Evolutionary conservation across 2,113 vertebrate genomes (phyloP).

Genomic region (Neomonachus schauinslandi): DNA sequence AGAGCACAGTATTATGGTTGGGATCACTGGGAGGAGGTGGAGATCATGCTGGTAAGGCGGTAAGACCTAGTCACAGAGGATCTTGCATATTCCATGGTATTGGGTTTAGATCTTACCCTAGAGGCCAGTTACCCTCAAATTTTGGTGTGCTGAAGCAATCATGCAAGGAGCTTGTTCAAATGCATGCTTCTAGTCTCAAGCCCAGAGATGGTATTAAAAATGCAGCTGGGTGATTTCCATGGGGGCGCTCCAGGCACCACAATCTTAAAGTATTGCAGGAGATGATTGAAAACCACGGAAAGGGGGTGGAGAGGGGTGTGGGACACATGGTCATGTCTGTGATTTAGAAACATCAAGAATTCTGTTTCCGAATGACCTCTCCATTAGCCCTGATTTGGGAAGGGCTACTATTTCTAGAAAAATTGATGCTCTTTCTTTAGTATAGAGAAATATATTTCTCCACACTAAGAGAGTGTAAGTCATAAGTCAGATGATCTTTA

Average conservation of each 20-base stretch:
- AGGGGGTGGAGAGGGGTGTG: accelerated
- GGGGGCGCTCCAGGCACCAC: not conserved
- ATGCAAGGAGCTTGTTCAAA: not conserved
- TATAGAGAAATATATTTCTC: not conserved
- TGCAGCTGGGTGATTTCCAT: not conserved
- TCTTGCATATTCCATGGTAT: not conserved
- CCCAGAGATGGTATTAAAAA: not conserved
- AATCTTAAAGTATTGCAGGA: not conserved
- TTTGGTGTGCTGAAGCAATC: not conserved
- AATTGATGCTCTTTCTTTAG: not conserved
- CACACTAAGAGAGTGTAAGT: not conserved
- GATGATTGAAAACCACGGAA: not conserved
- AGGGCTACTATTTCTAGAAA: not conserved
- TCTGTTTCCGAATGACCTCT: not conserved
- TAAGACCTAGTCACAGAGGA: not conserved
- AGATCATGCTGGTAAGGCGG: not conserved
- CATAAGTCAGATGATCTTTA: not conserved
- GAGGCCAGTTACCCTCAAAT: not conserved
- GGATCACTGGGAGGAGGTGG: not conserved
- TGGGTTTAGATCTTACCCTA: not conserved
- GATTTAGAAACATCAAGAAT: not conserved
- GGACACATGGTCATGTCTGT: not conserved
- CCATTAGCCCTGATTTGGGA: not conserved
- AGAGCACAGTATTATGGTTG: accelerated
- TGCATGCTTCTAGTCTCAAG: not conserved